Conservation (phyloP, 2,797 vertebrate genomes). For the Gobionotothen gibberifrons region DNA sequence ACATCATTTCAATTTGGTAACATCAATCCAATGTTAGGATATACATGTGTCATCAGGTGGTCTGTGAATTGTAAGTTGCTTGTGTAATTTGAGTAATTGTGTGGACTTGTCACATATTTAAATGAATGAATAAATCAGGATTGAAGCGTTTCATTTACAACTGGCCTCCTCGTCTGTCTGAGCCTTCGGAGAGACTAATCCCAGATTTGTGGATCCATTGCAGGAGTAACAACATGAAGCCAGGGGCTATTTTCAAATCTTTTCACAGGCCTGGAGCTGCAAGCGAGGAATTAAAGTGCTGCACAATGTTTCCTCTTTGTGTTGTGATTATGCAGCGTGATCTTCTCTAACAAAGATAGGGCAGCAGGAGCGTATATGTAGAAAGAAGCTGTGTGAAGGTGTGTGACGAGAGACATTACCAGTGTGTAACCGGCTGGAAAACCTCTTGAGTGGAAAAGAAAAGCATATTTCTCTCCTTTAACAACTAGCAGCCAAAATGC, state of each 20-base stretch:
- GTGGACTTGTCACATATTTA: slow-evolving; percentile 10
- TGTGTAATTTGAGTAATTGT: neutral
- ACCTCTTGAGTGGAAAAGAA: neutral
- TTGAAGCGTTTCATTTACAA: slow-evolving; percentile 22
- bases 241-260: slow-evolving; percentile 57
- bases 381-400: slow-evolving; percentile 12
- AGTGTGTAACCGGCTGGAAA: slow-evolving; percentile 19
- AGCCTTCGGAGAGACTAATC: slow-evolving; percentile 63
- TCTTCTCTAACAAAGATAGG: slow-evolving; percentile 47
- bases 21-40: neutral
- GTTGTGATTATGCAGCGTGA: slow-evolving; percentile 53
- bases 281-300: slow-evolving; percentile 54
- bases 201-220: slow-evolving; percentile 70
- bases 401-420: slow-evolving; percentile 10
- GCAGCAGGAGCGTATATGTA: slow-evolving; percentile 30
- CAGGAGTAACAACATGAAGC: slow-evolving; percentile 56
- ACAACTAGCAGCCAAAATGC: neutral
- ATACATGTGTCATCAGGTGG: neutral
- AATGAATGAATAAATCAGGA: slow-evolving; percentile 20
- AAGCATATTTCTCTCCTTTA: neutral
- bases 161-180: slow-evolving; percentile 34
- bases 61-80: slow-evolving; percentile 10
- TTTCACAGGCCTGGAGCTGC: slow-evolving; percentile 49
- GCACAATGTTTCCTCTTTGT: slow-evolving; percentile 56
- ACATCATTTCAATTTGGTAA: neutral